Conservation (phyloP, 2,113 vertebrate genomes). For the Lepisosteus osseus region DNA sequence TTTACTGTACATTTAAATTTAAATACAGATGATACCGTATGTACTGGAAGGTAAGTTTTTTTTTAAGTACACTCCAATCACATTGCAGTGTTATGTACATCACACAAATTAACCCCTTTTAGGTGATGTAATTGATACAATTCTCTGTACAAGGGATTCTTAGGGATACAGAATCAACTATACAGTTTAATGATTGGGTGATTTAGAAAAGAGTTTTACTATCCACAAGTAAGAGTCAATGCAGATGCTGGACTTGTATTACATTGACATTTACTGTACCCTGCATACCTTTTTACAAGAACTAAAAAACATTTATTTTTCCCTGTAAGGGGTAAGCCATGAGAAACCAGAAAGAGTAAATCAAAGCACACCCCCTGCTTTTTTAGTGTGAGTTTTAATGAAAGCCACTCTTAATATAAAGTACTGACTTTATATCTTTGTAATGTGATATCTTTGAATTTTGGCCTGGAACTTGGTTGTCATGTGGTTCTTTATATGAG, state of each 20-base stretch:
- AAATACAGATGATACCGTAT: too few species aligned
- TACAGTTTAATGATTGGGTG: neutral
- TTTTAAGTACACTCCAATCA: too few species aligned
- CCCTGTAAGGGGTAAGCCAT: neutral
- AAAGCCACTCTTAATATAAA: neutral
- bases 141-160: too few species aligned
- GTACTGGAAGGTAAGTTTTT: too few species aligned
- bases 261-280: neutral
- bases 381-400: neutral
- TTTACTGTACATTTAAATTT: too few species aligned
- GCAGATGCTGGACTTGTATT: neutral
- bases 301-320: neutral
- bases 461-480: neutral
- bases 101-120: too few species aligned
- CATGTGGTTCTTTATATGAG: neutral
- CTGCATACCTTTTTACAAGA: neutral
- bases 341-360: neutral
- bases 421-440: neutral
- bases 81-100: too few species aligned
- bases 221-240: too few species aligned
- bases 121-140: too few species aligned
- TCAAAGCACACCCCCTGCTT: conserved; percentile 1
- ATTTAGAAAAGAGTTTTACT: too few species aligned
- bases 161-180: neutral
- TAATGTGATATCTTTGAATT: neutral